Evolutionary conservation across 2,797 vertebrate species (phyloP).

Genomic region (Epinephelus malabaricus): DNA sequence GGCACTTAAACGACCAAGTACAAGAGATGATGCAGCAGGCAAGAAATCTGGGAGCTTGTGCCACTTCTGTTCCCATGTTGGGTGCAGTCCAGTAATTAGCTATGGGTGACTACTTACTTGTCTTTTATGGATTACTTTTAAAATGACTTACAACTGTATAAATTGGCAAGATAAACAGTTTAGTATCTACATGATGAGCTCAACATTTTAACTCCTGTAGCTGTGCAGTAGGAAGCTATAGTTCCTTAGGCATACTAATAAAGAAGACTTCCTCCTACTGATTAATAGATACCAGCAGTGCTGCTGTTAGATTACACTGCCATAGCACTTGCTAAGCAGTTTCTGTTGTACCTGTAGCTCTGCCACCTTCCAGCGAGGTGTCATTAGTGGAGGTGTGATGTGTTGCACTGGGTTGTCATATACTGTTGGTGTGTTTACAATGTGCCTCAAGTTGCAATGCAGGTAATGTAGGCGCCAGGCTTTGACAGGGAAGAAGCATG

Average conservation of each 20-base stretch:
- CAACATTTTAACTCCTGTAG: conserved; percentile 3
- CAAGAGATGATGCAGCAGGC: conserved; percentile 16
- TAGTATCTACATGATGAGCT: background rate
- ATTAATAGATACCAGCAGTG: conserved; percentile 4
- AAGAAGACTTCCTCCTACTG: background rate
- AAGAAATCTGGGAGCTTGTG: conserved; percentile 9
- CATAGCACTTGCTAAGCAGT: conserved; percentile 22
- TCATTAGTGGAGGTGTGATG: conserved; percentile 40
- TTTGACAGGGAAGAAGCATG: background rate
- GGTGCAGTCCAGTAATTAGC: conserved; percentile 41
- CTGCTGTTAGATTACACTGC: conserved; percentile 18
- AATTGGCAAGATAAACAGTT: conserved; percentile 22
- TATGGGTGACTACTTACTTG: background rate
- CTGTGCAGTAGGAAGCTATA: background rate
- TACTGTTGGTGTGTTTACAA: conserved; percentile 9
- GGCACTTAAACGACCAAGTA: conserved; percentile 9
- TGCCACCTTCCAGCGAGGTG: conserved; percentile 3
- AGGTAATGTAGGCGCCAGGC: background rate
- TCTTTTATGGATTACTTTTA: conserved; percentile 45
- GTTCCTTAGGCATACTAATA: background rate
- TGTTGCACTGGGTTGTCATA: conserved; percentile 10
- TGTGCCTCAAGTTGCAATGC: conserved; percentile 2
- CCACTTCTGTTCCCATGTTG: conserved; percentile 13
- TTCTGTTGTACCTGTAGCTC: conserved; percentile 26
- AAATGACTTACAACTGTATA: conserved; percentile 34